Conservation (phyloP, 2,888 invertebrate genomes). For the Oligia strigilis region DNA sequence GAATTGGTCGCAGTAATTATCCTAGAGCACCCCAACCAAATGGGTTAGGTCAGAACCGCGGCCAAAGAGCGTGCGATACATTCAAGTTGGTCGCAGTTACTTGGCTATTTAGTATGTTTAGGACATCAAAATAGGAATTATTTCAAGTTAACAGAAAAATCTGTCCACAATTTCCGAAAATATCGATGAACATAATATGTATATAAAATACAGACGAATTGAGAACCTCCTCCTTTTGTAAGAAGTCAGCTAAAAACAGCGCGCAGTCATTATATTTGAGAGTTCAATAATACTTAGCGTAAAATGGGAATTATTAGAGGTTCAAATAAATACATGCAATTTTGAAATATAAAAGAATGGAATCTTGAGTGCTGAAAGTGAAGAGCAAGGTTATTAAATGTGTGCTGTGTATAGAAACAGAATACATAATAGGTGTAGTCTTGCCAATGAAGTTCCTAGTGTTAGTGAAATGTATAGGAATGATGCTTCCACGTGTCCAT, state of each 20-base stretch:
- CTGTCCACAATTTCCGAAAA: background rate
- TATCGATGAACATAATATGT: background rate
- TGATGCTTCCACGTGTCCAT: slow-evolving; percentile 2
- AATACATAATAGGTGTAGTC: background rate
- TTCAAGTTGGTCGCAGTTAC: background rate
- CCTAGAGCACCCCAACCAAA: background rate
- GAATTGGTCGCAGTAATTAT: background rate
- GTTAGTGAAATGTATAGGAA: slow-evolving; percentile 3
- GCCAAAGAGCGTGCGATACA: background rate
- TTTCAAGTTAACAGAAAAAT: background rate
- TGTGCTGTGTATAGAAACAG: background rate
- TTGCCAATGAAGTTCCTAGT: slow-evolving; percentile 4
- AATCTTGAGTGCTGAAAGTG: slow-evolving; percentile 16
- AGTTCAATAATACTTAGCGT: too few relatives aligned
- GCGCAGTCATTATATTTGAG: background rate
- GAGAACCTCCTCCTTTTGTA: too few relatives aligned
- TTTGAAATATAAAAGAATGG: background rate
- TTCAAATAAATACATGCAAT: background rate
- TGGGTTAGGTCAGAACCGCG: background rate
- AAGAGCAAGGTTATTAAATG: slow-evolving; percentile 1
- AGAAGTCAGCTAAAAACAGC: background rate
- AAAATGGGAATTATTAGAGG: background rate
- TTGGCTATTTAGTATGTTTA: background rate
- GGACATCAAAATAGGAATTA: background rate
- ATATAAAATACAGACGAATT: background rate